phyloP scores from a whole-genome alignment of 2,113 vertebrate species.

The Bothrops jararaca region DNA sequence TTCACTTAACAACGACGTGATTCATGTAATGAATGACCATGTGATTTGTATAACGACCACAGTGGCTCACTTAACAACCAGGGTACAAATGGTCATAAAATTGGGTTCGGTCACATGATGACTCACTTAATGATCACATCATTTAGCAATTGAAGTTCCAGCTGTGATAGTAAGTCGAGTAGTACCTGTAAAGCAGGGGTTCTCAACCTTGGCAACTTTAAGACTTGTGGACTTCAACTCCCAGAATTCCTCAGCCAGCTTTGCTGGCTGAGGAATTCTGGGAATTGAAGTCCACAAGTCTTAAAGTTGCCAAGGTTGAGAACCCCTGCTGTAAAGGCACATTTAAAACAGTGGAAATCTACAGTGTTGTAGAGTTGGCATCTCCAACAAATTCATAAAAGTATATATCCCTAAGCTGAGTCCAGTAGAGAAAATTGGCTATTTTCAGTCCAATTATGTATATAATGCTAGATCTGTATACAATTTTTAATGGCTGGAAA shows the following conservation, averaged over 20 bases:
- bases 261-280: no score
- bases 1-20: background rate
- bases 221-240: no score
- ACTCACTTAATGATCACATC: background rate
- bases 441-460: background rate
- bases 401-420: background rate
- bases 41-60: background rate
- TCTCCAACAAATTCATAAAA: background rate
- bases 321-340: background rate
- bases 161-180: background rate
- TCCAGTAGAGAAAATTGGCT: background rate
- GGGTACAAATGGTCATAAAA: background rate
- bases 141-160: background rate
- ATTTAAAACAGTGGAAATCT: background rate
- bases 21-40: background rate
- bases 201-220: no score
- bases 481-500: conserved; percentile 32
- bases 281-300: no score
- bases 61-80: background rate
- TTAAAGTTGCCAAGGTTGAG: no score
- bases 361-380: background rate
- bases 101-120: background rate
- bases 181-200: background rate
- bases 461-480: background rate
- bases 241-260: no score